Evolutionary conservation across 1,140 invertebrate species (phyloP).

Genomic region (Chymomyza costata): DNA sequence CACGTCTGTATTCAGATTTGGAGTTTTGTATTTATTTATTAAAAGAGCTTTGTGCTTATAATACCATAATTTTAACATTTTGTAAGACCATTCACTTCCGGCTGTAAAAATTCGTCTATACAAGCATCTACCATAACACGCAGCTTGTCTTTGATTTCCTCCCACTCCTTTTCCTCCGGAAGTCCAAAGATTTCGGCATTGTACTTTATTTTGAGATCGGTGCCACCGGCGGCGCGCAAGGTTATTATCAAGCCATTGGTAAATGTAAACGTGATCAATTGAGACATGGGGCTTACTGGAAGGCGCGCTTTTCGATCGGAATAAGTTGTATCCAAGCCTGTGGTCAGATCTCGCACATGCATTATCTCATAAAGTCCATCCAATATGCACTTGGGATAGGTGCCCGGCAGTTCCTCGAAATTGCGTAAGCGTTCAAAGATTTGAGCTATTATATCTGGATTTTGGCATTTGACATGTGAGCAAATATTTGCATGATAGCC

Average conservation of each 20-base stretch:
- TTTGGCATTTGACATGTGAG: conserved; percentile 90
- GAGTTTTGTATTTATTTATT: too few relatives aligned
- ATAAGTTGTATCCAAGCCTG: conserved; percentile 87
- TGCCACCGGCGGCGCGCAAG: conserved; percentile 94
- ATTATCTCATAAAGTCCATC: conserved; percentile 84
- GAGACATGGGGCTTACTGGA: conserved; percentile 82
- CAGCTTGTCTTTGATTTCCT: conserved; percentile 79
- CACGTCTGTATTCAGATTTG: too few relatives aligned
- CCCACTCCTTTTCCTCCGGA: conserved; percentile 83
- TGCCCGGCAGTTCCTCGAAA: conserved; percentile 76
- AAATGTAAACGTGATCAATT: conserved; percentile 97
- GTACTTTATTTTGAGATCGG: conserved; percentile 97
- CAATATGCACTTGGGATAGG: conserved; percentile 83
- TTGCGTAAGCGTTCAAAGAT: conserved; percentile 91
- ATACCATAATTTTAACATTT: too few relatives aligned
- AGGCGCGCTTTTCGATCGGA: conserved; percentile 84
- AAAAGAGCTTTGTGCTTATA: too few relatives aligned
- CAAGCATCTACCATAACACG: conserved; percentile 86
- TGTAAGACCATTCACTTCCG: conserved; percentile 83
- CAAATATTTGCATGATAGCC: conserved; percentile 90
- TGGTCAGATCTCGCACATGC: conserved; percentile 90
- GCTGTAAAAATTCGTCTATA: conserved; percentile 87
- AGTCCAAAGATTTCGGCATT: conserved; percentile 91
- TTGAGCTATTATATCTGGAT: conserved; percentile 80
- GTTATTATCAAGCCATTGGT: conserved; percentile 90